Percentiles rank a stretch among this genome's conserved stretches.
phyloP scores from a whole-genome alignment of 1,140 invertebrate species.

The Drosophila ananassae region DNA sequence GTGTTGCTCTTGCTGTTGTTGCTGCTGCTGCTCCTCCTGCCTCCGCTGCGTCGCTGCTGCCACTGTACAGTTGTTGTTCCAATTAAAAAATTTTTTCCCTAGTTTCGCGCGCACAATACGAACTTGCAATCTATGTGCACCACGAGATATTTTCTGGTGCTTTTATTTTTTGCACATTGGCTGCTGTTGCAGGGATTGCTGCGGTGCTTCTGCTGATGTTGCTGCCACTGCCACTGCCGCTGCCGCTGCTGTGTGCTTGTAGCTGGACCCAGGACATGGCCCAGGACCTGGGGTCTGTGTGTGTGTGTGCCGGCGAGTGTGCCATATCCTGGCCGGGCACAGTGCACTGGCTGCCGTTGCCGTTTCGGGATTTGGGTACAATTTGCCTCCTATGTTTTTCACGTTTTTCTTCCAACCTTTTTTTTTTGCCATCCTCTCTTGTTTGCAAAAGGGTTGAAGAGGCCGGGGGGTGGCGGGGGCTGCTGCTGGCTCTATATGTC shows the following conservation, averaged over 20 bases:
- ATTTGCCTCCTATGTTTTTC: constrained; percentile 60
- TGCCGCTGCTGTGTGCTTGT: constrained; percentile 57
- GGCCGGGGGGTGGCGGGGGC: constrained; percentile 1
- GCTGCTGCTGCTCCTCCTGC: constrained; percentile 8
- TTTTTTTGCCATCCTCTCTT: constrained; percentile 40
- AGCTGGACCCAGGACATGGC: constrained; percentile 66
- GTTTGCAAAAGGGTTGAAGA: constrained; percentile 48
- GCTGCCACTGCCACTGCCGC: constrained; percentile 27
- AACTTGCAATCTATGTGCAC: constrained; percentile 71
- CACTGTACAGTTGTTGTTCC: constrained; percentile 81
- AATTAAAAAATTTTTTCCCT: constrained; percentile 80
- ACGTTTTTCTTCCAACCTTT: constrained; percentile 21
- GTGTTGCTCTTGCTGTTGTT: constrained; percentile 16
- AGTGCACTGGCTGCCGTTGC: constrained; percentile 63
- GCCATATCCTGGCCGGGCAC: constrained; percentile 71
- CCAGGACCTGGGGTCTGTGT: constrained; percentile 42
- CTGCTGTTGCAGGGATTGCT: constrained; percentile 17
- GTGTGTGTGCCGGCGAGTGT: constrained; percentile 19
- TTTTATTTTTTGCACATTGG: constrained; percentile 46
- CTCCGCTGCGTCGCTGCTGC: constrained; percentile 27
- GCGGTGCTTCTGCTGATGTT: constrained; percentile 18
- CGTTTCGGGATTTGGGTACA: constrained; percentile 73
- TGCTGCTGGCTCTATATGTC: constrained; percentile 65
- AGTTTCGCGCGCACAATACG: constrained; percentile 79
- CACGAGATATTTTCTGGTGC: constrained; percentile 59